Percentiles rank a stretch among this genome's conserved stretches.
Conservation (phyloP, 2,888 invertebrate genomes). For the Isoperla grammatica region DNA sequence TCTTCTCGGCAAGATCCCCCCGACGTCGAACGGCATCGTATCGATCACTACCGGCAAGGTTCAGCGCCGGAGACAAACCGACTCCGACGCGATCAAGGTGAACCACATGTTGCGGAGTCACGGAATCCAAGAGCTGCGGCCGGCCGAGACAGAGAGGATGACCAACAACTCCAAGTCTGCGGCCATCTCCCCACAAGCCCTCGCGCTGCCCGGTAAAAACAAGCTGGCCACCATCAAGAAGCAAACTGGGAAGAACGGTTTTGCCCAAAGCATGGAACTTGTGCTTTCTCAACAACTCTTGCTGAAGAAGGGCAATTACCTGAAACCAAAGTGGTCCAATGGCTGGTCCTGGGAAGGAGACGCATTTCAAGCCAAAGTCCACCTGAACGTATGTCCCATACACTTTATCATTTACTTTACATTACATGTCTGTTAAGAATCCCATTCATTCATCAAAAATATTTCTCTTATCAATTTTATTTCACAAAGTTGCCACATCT, state of each 20-base stretch:
- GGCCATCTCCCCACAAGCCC: slow-evolving; percentile 30
- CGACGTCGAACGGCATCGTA: not conserved
- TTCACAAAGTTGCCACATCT: no score
- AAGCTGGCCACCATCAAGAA: slow-evolving; percentile 32
- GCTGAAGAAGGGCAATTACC: not conserved
- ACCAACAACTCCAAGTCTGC: not conserved
- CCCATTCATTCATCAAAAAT: not conserved
- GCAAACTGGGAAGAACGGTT: slow-evolving; percentile 19
- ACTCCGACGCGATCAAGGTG: slow-evolving; percentile 15
- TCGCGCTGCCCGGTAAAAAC: not conserved
- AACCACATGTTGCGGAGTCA: slow-evolving; percentile 21
- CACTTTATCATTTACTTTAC: not conserved
- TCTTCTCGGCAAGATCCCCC: not conserved
- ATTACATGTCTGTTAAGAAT: no score
- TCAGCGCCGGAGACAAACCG: slow-evolving; percentile 4
- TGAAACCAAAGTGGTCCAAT: slow-evolving; percentile 71
- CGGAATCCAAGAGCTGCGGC: slow-evolving; percentile 6
- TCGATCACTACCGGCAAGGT: not conserved
- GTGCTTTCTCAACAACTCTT: not conserved
- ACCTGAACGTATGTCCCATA: slow-evolving; percentile 70
- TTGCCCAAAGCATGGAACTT: not conserved
- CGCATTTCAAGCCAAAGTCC: slow-evolving; percentile 75
- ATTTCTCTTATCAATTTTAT: not conserved
- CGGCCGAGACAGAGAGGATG: not conserved
- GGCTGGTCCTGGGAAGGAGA: slow-evolving; percentile 91